Base-by-base conservation (phyloP, 1,140 invertebrate species). In the Diabrotica virgifera region DNA sequence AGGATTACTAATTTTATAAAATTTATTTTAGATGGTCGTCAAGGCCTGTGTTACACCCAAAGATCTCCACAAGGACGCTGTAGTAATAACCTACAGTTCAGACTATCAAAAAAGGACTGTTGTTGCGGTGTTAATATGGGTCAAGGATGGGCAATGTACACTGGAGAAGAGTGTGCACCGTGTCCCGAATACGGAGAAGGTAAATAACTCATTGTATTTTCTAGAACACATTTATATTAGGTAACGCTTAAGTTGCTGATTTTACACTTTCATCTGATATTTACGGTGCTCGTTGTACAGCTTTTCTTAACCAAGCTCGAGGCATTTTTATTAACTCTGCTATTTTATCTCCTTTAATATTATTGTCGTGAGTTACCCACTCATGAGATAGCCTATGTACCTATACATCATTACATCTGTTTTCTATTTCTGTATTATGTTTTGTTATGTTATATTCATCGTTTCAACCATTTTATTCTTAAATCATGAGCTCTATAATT, bases 51-150 rank as follows among this genome's bases (percentile, higher is more conserved):
- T 77, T 95, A 86, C 76, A 88, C 89, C 7, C 84, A 87, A 64
- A 78, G 92, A 36, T 83, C 84, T 50, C 78, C 83, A 13, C 83
- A 84, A 60, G 88, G 87, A 6, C 84, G 87, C 62, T 94, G 92
- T 76, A 80, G 83, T 24, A 87, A 90, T 72, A 82, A 84, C 52
- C 76, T 94, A 61, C 77, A 85, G 0, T 85, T 91, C 72, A 80
- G 86, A 63, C 78, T 94, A 14, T 93, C 92, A 0, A 90, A 92
- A 76, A 85, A 89, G 65, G 93, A 95, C 77, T 95, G 93, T 74
- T 96, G 93, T 76, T 95, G 93, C 79, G 90, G 90, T 2, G 87
- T 90, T 74, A 94, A 94, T 72, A 94, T 94, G 87, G 93, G 92
- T 12, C 87, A 90, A 78, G 92, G 89, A 6, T 93, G 91, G 91